These are phyloP conservation scores for Alauda arvensis DNA, from an alignment of 2,797 vertebrate genomes.

Conservation along the genomic window DNA sequence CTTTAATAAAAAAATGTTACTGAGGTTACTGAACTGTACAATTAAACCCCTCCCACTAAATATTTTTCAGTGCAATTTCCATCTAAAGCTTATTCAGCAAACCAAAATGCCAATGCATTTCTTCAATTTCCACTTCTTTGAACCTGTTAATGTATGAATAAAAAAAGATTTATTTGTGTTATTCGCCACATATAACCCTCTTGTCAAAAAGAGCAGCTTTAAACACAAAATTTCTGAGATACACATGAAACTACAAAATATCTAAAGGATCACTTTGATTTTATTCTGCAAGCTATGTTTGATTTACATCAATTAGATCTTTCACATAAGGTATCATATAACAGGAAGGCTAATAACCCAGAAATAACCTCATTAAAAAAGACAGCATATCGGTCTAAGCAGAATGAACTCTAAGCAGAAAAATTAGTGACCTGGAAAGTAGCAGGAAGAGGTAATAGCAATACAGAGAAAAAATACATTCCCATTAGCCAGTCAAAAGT, in stretches of 20 bases:
- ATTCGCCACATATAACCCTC: constrained; percentile 65
- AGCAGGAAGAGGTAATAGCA: constrained; percentile 90
- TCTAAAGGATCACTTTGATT: constrained; percentile 76
- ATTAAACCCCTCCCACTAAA: constrained; percentile 75
- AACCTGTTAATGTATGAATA: constrained; percentile 82
- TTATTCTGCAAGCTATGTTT: constrained; percentile 85
- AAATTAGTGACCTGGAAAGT: constrained; percentile 99
- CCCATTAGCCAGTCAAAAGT: constrained; percentile 77
- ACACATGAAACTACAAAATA: constrained; percentile 54
- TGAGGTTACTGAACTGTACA: constrained; percentile 73
- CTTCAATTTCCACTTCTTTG: constrained; percentile 87
- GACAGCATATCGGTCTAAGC: constrained; percentile 93
- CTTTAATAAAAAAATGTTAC: constrained; percentile 71
- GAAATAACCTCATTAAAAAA: constrained; percentile 99
- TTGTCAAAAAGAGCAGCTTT: constrained; percentile 52
- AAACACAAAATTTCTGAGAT: constrained; percentile 69
- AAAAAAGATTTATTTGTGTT: constrained; percentile 76
- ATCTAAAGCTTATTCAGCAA: constrained; percentile 96
- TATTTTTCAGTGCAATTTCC: constrained; percentile 76
- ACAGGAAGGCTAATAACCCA: constrained; percentile 98
- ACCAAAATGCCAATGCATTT: constrained; percentile 91
- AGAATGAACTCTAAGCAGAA: constrained; percentile 97
- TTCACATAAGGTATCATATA: constrained; percentile 93
- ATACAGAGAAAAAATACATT: constrained; percentile 78
- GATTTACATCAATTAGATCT: constrained; percentile 96